phyloP scores from a whole-genome alignment of 2,888 invertebrate genomes.

The Caradrina clavipalpis region DNA sequence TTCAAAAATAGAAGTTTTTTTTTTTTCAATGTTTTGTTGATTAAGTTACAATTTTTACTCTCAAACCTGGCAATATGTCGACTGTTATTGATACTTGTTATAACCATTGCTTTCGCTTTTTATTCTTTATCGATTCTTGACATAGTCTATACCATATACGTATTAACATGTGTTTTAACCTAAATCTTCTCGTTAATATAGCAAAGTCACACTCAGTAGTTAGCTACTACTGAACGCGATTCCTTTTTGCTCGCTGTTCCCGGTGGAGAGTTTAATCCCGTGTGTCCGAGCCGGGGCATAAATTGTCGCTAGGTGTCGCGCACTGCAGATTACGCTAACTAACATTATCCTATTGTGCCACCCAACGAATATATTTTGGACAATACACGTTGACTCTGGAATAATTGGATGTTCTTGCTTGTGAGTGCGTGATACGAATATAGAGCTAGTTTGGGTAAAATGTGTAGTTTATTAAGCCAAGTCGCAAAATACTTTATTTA shows the following conservation, averaged over 20 bases:
- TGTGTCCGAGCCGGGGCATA: constrained; percentile 52
- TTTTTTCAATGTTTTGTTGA: no score
- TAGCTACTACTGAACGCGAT: constrained; percentile 23
- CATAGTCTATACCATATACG: not conserved
- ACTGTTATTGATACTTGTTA: not conserved
- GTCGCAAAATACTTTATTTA: not conserved
- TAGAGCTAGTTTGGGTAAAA: not conserved
- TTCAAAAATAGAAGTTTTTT: not conserved
- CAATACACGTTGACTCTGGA: constrained; percentile 31
- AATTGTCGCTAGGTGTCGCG: constrained; percentile 54
- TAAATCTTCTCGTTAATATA: constrained; percentile 28
- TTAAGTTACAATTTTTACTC: no score
- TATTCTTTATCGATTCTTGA: not conserved
- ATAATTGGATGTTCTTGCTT: constrained; percentile 22
- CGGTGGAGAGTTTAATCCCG: constrained; percentile 53
- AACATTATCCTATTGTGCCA: constrained; percentile 51
- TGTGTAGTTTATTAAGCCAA: not conserved
- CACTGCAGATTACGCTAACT: constrained; percentile 56
- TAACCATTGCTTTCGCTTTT: not conserved
- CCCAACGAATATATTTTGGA: constrained; percentile 43
- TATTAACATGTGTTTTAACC: not conserved
- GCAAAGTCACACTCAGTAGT: constrained; percentile 10
- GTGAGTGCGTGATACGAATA: constrained; percentile 10
- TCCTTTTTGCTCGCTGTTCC: constrained; percentile 43
- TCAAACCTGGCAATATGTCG: not conserved